These are phyloP conservation scores for Hemicrepidius hirtus DNA, from an alignment of 2,888 invertebrate genomes.

Conservation along the genomic window DNA sequence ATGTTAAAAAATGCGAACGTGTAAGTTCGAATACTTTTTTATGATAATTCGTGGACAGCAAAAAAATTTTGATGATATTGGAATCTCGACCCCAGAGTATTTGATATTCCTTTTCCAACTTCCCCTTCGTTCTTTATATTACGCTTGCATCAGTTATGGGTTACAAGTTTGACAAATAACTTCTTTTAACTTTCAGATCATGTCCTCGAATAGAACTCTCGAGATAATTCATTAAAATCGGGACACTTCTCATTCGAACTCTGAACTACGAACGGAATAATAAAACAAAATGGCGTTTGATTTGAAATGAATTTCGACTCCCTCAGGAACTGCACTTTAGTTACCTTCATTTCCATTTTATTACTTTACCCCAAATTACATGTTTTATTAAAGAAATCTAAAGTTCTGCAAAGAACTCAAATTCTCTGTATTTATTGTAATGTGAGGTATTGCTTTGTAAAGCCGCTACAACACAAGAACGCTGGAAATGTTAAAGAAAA, in stretches of 20 bases:
- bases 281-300: slow-evolving; percentile 55
- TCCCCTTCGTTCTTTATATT: slow-evolving; percentile 35
- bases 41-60: background rate
- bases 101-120: slow-evolving; percentile 34
- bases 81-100: slow-evolving; percentile 6
- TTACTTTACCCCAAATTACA: slow-evolving; percentile 30
- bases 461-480: slow-evolving; percentile 7
- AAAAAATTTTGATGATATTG: slow-evolving; percentile 2
- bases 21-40: background rate
- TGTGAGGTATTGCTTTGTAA: slow-evolving; percentile 13
- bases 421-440: background rate
- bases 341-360: slow-evolving; percentile 48
- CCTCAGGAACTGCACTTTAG: slow-evolving; percentile 40
- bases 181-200: slow-evolving; percentile 61
- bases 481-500: slow-evolving; percentile 12
- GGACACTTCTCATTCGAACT: slow-evolving; percentile 59
- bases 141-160: slow-evolving; percentile 39
- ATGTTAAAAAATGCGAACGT: no score
- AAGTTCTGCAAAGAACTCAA: background rate
- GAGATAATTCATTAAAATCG: slow-evolving; percentile 62
- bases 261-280: slow-evolving; percentile 55
- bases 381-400: slow-evolving; percentile 13
- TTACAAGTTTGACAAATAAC: slow-evolving; percentile 59
- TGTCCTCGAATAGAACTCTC: slow-evolving; percentile 56
- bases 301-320: slow-evolving; percentile 49